Conservation (phyloP, 1,140 invertebrate genomes). For the Eciton burchellii region DNA sequence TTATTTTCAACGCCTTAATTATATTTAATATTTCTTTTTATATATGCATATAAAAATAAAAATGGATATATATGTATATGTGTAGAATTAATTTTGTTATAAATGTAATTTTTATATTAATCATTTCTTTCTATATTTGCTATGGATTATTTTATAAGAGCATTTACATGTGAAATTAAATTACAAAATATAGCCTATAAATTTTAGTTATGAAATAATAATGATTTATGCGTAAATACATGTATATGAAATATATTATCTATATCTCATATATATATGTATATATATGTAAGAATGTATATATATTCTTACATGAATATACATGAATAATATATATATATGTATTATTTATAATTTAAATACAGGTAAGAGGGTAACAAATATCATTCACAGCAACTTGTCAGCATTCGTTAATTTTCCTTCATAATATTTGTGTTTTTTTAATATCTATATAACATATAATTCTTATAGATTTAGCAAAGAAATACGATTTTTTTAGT, state of each 20-base stretch:
- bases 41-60: neutral
- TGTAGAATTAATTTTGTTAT: neutral
- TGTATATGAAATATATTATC: too few relatives aligned
- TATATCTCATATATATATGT: neutral
- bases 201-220: conserved; percentile 21
- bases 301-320: too few relatives aligned
- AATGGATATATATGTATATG: too few relatives aligned
- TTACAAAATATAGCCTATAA: conserved; percentile 40
- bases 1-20: neutral
- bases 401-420: conserved; percentile 13
- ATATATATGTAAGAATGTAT: too few relatives aligned
- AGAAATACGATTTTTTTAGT: neutral
- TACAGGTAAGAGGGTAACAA: conserved; percentile 36
- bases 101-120: conserved; percentile 13
- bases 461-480: conserved; percentile 13
- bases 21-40: conserved; percentile 4
- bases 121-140: conserved; percentile 14
- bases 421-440: neutral
- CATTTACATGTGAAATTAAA: conserved; percentile 49
- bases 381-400: conserved; percentile 9
- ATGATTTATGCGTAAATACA: conserved; percentile 5
- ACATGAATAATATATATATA: neutral
- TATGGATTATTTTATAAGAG: conserved; percentile 35
- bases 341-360: conserved; percentile 8
- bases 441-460: conserved; percentile 36